These are phyloP conservation scores for Solenopsis fugax DNA, from an alignment of 1,140 invertebrate genomes.

Conservation along the genomic window DNA sequence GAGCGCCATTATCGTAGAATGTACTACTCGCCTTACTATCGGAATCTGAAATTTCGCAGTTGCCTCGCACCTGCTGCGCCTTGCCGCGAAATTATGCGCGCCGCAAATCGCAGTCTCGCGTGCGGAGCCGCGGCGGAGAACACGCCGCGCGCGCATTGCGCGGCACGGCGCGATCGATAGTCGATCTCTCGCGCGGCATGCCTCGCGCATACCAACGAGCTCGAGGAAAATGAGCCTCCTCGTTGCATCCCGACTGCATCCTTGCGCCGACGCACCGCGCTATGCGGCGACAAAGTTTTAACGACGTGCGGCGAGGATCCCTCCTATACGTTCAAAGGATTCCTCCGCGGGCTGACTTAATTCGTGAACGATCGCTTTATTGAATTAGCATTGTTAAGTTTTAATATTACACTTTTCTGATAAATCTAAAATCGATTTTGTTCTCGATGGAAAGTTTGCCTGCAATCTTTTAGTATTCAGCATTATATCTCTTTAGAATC, in stretches of 20 bases:
- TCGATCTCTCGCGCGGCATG: conserved; percentile 70
- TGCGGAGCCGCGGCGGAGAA: conserved; percentile 47
- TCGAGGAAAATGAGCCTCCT: conserved; percentile 67
- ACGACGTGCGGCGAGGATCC: conserved; percentile 56
- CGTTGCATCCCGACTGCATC: conserved; percentile 5
- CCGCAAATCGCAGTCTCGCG: conserved; percentile 75
- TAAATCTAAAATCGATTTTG: background rate
- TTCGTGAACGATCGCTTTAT: conserved; percentile 18
- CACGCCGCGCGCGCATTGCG: conserved; percentile 20
- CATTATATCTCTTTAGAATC: background rate
- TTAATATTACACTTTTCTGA: background rate
- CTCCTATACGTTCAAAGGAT: conserved; percentile 52
- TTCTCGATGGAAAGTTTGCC: background rate
- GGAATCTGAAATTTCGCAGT: conserved; percentile 77
- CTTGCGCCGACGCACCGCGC: background rate
- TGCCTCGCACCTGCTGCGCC: conserved; percentile 72
- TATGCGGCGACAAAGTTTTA: conserved; percentile 68
- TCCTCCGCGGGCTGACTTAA: conserved; percentile 21
- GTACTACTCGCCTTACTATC: conserved; percentile 69
- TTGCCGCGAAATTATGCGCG: conserved; percentile 73
- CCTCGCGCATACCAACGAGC: conserved; percentile 74
- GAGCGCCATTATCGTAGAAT: conserved; percentile 71
- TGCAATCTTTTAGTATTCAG: background rate
- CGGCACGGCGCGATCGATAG: conserved; percentile 68
- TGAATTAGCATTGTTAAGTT: conserved; percentile 15